phyloP scores from a whole-genome alignment of 2,113 vertebrate species.

The Gadus chalcogrammus region DNA sequence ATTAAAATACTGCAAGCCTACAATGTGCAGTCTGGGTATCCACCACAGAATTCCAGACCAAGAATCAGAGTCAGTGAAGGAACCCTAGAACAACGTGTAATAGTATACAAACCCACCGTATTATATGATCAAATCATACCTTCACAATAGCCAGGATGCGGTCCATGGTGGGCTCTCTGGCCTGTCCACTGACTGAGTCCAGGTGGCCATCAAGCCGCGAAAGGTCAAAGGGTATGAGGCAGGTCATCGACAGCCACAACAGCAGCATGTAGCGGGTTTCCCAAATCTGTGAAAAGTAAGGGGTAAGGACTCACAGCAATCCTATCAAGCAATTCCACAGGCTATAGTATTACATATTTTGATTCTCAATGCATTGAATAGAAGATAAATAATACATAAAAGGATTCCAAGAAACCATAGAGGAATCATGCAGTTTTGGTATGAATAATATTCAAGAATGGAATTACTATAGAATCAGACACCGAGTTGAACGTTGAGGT shows the following conservation, averaged over 20 bases:
- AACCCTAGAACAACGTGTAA: neutral
- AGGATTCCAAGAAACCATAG: too few relatives aligned
- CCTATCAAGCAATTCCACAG: too few relatives aligned
- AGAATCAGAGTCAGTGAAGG: neutral
- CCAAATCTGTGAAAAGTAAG: conserved; percentile 79
- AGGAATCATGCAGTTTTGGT: too few relatives aligned
- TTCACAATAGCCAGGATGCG: conserved; percentile 85
- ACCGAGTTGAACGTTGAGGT: too few relatives aligned
- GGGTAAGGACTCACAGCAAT: too few relatives aligned
- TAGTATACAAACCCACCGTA: neutral
- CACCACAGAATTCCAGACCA: too few relatives aligned
- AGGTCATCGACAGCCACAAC: conserved; percentile 92
- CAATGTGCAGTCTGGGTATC: too few relatives aligned
- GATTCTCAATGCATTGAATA: neutral
- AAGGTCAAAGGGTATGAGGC: conserved; percentile 94
- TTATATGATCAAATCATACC: conserved; percentile 57
- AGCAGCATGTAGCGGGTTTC: conserved; percentile 93
- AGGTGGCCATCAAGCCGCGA: conserved; percentile 85
- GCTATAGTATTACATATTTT: too few relatives aligned
- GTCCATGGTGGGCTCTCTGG: conserved; percentile 80
- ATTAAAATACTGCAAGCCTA: too few relatives aligned
- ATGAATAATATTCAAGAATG: too few relatives aligned
- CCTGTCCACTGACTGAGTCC: conserved; percentile 44
- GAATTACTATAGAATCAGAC: too few relatives aligned
- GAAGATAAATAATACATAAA: neutral